Evolutionary conservation across 2,888 invertebrate genomes (phyloP).

Genomic region (Lochmaea capreae): DNA sequence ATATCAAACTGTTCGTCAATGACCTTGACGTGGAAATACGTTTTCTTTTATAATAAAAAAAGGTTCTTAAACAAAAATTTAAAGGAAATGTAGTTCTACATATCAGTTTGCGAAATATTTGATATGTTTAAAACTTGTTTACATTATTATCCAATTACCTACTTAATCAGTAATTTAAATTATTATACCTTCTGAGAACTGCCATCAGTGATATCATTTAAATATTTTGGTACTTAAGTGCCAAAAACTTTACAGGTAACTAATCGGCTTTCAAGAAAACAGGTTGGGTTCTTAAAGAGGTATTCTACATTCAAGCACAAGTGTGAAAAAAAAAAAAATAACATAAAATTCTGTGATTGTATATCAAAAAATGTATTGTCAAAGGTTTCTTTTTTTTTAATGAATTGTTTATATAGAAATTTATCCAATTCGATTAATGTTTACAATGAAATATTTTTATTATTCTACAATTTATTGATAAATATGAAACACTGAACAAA

Average conservation of each 20-base stretch:
- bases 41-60: too few species aligned
- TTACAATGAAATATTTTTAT: too few species aligned
- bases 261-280: neutral
- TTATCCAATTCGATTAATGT: too few species aligned
- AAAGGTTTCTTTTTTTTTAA: too few species aligned
- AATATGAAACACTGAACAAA: too few species aligned
- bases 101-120: neutral
- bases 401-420: too few species aligned
- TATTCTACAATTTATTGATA: too few species aligned
- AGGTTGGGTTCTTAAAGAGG: neutral
- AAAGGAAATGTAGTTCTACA: too few species aligned
- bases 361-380: neutral
- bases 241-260: neutral
- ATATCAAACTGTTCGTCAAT: too few species aligned
- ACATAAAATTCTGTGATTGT: neutral
- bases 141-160: neutral
- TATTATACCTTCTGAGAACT: neutral
- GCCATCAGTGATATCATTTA: neutral
- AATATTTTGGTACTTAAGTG: slow-evolving; percentile 3
- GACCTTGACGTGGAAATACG: too few species aligned
- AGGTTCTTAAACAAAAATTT: too few species aligned
- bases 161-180: neutral
- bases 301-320: neutral
- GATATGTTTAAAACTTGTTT: neutral
- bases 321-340: neutral